Base-by-base conservation (phyloP, 2,888 invertebrate genomes). In the Noctua janthe region DNA sequence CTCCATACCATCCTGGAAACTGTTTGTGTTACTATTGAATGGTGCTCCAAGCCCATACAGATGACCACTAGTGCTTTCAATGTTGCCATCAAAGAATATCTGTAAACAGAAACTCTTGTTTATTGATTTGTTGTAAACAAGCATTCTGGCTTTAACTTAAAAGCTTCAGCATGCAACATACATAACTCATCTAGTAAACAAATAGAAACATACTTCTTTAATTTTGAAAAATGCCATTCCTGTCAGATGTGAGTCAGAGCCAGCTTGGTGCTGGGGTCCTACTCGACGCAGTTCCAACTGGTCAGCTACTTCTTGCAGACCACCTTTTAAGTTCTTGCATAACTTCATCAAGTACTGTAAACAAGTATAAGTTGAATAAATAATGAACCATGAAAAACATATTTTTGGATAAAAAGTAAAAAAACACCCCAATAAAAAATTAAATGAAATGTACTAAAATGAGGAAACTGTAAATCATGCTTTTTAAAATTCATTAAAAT, bases 41-140 rank as follows among this genome's bases (percentile, higher is more conserved):
- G 98, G 98, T 67, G 99, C 99, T 80, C 99, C 99, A 89, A 99
- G 97, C 71, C 99, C 99, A 94, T 99, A 99, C 76, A 99, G 97
- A 96, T 99, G 99, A 74, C 99, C 99, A 93, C 99, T 99, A 66
- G 98, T 98, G 97, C 99, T 99, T 95, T 99, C 99, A 92, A 99
- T 99, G 95, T 99, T 99, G 94, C 99, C 99, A 96, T 99, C 99
- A 94, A 99, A 99, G 96, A 99, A 99, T 98, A 99, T 99, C 99
- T 99, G 97, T n/a, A 80, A 83, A 80, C 73, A 35, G 35, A 83
- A 72, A 69, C n/a, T 72, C 10, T 17, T 54, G 6, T 62, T 47
- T 17, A 51, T 67, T 51, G 11, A 13, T 35, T 66, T 64, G 47
- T 67, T 6, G 23, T 20, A 13, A 39, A 49, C 13, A 29, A 66